Base-by-base conservation (phyloP, 2,888 invertebrate species). In the Electrophaes corylata region DNA sequence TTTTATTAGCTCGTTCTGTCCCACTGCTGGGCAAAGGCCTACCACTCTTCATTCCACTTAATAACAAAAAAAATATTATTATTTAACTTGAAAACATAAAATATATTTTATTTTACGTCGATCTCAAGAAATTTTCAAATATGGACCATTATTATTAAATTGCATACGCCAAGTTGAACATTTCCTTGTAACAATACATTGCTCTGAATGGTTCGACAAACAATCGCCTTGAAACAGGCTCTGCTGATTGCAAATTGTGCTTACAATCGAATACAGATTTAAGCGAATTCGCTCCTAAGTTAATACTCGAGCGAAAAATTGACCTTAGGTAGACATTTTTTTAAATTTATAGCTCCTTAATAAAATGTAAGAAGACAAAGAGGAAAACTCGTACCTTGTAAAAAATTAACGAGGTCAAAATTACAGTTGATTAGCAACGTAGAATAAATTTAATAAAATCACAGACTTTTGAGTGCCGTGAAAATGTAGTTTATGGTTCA, bases 231-330 rank as follows among this genome's bases (percentile, higher is more conserved):
- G 70, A 79, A 85, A 84, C 81, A 81, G 79, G 84, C 83, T 86
- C 83, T 79, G 75, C 84, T 87, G 86, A 88, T 88, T 87, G 86
- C 86, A 78, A 87, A 88, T 86, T 86, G 86, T 81, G 83, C 87
- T 85, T 83, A 85, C 85, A 75, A 80, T 76, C 73, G 81, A 82
- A 84, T 82, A 83, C 78, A 85, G 85, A 86, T 82, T 84, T 82
- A 81, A 82, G 81, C 81, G 83, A 83, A 75, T 85, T 85, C 44
- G 73, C 76, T 76, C 71, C 71, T 75, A 73, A 80, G 78, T 83
- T 83, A 82, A 84, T 84, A 83, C 74, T 67, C 69, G 70, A 75
- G 76, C 75, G 73, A 69, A 65, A 75, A 79, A 79, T 78, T 78
- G 79, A 80, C 78, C 78, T 79, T 70, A 78, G 71, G 76, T 75